Evolutionary conservation across 2,888 invertebrate species (phyloP).

Genomic region (Ptychoptera albimana): DNA sequence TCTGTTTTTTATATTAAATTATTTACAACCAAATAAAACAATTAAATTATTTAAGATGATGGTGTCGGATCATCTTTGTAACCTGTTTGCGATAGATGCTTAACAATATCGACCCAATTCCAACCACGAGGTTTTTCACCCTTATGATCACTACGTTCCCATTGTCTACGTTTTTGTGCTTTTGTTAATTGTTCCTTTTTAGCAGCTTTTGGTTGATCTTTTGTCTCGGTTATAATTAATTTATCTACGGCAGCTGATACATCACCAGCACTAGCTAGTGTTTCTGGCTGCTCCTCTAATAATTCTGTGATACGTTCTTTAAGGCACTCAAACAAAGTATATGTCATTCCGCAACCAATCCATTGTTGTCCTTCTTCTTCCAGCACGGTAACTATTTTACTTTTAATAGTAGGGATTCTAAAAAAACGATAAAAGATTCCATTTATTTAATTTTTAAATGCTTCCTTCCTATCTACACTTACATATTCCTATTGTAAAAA

Average conservation of each 20-base stretch:
- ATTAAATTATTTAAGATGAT: no score
- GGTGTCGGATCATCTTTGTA: conserved; percentile 6
- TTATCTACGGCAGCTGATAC: conserved; percentile 14
- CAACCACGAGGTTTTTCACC: conserved; percentile 80
- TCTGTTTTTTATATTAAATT: no score
- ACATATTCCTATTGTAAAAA: conserved; percentile 89
- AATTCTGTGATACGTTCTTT: conserved; percentile 67
- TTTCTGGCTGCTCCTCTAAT: conserved; percentile 52
- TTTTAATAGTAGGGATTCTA: conserved; percentile 53
- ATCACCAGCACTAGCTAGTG: conserved; percentile 5
- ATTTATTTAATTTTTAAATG: conserved; percentile 1
- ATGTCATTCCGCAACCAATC: conserved; percentile 87
- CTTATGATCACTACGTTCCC: conserved; percentile 66
- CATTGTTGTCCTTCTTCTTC: conserved; percentile 62
- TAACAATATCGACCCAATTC: conserved; percentile 94
- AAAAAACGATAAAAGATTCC: conserved; percentile 6
- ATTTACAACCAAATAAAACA: no score
- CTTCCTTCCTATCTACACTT: conserved; percentile 31
- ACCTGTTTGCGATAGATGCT: conserved; percentile 74
- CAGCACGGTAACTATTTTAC: conserved; percentile 44
- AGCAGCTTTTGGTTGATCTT: conserved; percentile 35
- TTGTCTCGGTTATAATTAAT: conserved; percentile 18
- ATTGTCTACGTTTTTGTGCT: conserved; percentile 76
- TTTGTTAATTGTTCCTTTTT: conserved; percentile 81
- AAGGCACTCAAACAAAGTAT: conserved; percentile 78